Evolutionary conservation across 92 coral and sea anemone genomes (phyloP), one percentile per base, ranked within the genome.

Genomic region (Porites divaricata): DNA sequence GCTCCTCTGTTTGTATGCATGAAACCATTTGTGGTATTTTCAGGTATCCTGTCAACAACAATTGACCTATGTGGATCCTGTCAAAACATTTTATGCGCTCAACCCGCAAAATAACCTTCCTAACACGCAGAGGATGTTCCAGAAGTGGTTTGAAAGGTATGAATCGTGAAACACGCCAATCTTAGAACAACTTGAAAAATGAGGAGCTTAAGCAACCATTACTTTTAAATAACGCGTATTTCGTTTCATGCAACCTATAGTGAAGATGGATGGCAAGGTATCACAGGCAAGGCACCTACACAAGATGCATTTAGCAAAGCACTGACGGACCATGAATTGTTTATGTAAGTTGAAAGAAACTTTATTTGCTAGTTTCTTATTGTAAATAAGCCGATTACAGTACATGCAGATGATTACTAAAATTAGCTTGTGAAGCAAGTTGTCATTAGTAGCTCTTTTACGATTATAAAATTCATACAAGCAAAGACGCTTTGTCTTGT

Each of bases 131-230:
- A 95, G 94, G 70, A 85, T 90, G 80, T 96, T 96, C 79, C 93
- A 91, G 83, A 87, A 92, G 58, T 96, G 99, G 99, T 96, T 96
- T 83, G 93, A 92, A 72, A 86, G 95, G 99, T 96, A 94, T 45
- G 78, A 53, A 26, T 14, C 16, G 13, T 54, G 13, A 4, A 41
- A 17, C 20, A 12, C 52, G 25, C 9, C 2, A 64, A 61, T 26
- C 21, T 1, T 4, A 15, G 21, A 24, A 57, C 16, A 35, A 35
- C 0, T 35, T 35, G 4, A 28, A 28, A 28, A 0, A 28, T 28
- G 41, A 28, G 41, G 41, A 28, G 41, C 41, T 28, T 28, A 28
- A 28, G 41, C 41, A 28, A 28, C 41, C 4, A 28, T 28, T n/a
- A n/a, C n/a, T 6, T 35, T 35, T 35, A 35, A 28, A 35, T 35